Evolutionary conservation across 2,888 invertebrate genomes (phyloP), one percentile per base, ranked within the genome.

Genomic region (Melinaea marsaeus): DNA sequence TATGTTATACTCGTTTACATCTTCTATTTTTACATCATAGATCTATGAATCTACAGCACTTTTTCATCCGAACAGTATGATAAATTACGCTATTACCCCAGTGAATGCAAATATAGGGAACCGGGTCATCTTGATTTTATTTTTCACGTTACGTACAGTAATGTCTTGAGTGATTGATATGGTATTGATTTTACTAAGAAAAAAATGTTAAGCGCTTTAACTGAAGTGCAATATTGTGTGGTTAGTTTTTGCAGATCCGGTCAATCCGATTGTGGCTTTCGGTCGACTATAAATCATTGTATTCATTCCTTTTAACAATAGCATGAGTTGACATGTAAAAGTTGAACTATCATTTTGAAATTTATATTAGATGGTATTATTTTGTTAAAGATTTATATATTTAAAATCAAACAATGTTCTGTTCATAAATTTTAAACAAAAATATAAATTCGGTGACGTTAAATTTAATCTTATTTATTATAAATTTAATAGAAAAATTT

Each of bases 101-200:
- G 76, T 85, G 88, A 88, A 89, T 90, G 88, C 88, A 90, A 90
- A 90, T 90, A 79, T 83, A 77, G 78, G 77, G 78, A 90, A 89
- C 79, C 88, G 81, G 90, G 89, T 90, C 89, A 88, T 77, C 74
- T 74, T 74, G 79, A 81, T 82, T 85, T 85, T 86, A 84, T 88
- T 86, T 85, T 86, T 82, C 79, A 82, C 79, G 81, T 81, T 75
- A 80, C 81, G 81, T 81, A 81, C 85, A 80, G 79, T 78, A 84
- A 79, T 81, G 81, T 76, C 71, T 72, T 69, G 78, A 79, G 84
- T 90, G 90, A 90, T 90, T 85, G 89, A 90, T 90, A 75, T 83
- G 82, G 70, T 69, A 75, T 75, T 75, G 72, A 69, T 70, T 72
- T 68, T 55, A 67, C 68, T 67, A 70, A 63, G 69, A 71, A 69